Evolutionary conservation across 2,797 vertebrate genomes (phyloP), one percentile per base, ranked within the genome.

Genomic region (Macroramphosus scolopax): DNA sequence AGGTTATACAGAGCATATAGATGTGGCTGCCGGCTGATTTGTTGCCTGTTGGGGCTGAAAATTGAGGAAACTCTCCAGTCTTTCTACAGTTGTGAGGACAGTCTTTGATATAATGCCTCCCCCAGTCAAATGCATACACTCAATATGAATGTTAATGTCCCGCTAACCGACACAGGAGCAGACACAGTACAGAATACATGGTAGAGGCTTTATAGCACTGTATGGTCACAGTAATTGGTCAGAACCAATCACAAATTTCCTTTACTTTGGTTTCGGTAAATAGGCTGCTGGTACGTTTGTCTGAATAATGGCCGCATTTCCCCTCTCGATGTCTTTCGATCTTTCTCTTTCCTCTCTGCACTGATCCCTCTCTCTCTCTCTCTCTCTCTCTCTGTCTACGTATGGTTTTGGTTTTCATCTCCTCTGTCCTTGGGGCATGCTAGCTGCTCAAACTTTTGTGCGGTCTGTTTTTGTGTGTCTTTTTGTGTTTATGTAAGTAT

Each of bases 341-440:
- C 72, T 63, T 43, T 58, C 26, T 28, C 31, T 65, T 60, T 64
- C 45, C n/a, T n/a, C 55, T 44, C 46, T 34, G 17, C 25, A 8
- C 4, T 18, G 6, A 5, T 46, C 9, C n/a, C n/a, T 32, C 42
- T 14, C n/a, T n/a, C n/a, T n/a, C n/a, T n/a, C n/a, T n/a, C n/a
- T n/a, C n/a, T n/a, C n/a, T n/a, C n/a, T 22, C 9, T 24, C 20
- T 7, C 17, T 55, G 33, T 34, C 36, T 51, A 28, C 59, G 70
- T 80, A 81, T 83, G 81, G 75, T 82, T 84, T 83, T 63, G 58
- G 53, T 82, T 83, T 82, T 73, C 63, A 43, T 81, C 71, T 70
- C 44, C 41, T 56, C 50, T 54, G 54, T 81, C 80, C 79, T 80
- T 62, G 66, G 62, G 74, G 69, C 73, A 28, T 41, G 41, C 41